Conservation (phyloP, 1,140 invertebrate genomes). For the Neotoxoptera formosana region DNA sequence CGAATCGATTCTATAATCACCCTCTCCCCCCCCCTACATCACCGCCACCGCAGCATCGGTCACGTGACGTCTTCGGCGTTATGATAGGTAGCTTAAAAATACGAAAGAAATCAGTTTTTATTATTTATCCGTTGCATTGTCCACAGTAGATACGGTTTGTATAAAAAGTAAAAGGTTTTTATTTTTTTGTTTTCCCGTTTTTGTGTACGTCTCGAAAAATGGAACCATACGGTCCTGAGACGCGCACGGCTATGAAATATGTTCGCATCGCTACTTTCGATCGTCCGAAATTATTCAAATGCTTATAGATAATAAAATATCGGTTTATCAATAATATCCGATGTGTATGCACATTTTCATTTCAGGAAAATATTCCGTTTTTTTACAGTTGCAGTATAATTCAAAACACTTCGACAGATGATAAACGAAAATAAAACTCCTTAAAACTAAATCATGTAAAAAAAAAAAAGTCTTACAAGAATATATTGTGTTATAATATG, state of each 20-base stretch:
- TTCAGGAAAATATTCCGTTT: not conserved
- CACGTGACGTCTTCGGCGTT: not conserved
- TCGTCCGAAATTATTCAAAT: not conserved
- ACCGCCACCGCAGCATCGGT: not conserved
- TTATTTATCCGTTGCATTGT: not conserved
- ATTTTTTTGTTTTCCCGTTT: not conserved
- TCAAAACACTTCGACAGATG: not conserved
- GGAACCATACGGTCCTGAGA: not conserved
- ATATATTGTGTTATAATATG: not conserved
- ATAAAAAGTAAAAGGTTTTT: not conserved
- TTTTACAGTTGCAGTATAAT: not conserved
- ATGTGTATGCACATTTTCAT: not conserved
- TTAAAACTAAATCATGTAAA: not conserved
- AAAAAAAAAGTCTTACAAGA: not conserved
- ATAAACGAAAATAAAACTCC: too few relatives aligned
- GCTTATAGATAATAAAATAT: constrained; percentile 1
- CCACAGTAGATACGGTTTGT: not conserved
- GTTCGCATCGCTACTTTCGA: not conserved
- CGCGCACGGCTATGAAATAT: not conserved
- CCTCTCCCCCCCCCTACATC: too few relatives aligned
- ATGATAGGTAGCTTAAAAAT: not conserved
- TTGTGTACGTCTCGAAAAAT: not conserved
- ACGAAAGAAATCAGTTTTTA: not conserved
- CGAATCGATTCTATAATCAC: not conserved
- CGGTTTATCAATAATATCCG: not conserved